phyloP scores from a whole-genome alignment of 2,888 invertebrate species.

The Aphidoletes aphidimyza region DNA sequence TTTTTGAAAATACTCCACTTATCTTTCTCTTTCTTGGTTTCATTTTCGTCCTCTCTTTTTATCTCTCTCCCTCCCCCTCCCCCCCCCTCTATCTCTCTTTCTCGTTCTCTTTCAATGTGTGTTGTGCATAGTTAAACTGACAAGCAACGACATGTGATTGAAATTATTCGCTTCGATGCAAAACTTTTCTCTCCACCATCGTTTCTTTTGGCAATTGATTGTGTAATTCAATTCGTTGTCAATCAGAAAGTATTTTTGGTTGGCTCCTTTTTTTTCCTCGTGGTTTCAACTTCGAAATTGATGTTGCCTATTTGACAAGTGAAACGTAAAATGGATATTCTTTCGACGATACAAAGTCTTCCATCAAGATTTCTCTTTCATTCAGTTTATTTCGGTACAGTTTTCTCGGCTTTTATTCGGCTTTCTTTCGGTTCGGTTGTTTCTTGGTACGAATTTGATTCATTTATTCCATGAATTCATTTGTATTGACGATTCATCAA shows the following conservation, averaged over 20 bases:
- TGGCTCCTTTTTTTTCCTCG: neutral
- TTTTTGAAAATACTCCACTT: conserved; percentile 26
- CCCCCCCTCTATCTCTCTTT: too few species aligned
- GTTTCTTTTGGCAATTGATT: neutral
- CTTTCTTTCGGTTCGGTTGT: neutral
- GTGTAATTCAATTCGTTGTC: conserved; percentile 33
- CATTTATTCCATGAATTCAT: too few species aligned
- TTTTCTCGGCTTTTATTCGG: neutral
- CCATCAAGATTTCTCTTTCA: neutral
- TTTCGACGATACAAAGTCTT: neutral
- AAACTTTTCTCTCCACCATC: neutral
- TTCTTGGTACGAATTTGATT: neutral
- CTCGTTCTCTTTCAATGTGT: neutral
- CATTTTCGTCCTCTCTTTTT: too few species aligned
- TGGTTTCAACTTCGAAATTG: neutral
- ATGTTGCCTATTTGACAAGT: conserved; percentile 39
- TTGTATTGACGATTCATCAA: neutral
- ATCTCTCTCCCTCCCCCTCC: too few species aligned
- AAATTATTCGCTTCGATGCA: neutral
- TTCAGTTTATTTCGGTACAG: neutral
- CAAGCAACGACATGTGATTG: neutral
- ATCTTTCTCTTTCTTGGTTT: neutral
- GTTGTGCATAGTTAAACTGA: neutral
- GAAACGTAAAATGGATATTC: conserved; percentile 35
- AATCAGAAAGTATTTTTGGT: conserved; percentile 24